Percentiles rank a stretch among this genome's conserved stretches.
phyloP scores from a whole-genome alignment of 1,140 invertebrate species.

The Pseudoatta argentina region DNA sequence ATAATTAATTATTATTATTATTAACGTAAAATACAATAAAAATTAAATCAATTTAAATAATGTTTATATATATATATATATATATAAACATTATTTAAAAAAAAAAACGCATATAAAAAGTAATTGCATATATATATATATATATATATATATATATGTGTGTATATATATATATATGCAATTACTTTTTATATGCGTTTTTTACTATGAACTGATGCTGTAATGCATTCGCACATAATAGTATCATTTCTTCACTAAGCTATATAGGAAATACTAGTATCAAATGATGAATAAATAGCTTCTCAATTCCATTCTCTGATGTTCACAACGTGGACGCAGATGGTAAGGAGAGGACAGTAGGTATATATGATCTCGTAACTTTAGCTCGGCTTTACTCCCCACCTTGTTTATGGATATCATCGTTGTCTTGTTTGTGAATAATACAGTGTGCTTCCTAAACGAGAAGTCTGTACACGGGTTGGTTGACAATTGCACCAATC shows the following conservation, averaged over 20 bases:
- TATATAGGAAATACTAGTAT: constrained; percentile 54
- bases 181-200: neutral
- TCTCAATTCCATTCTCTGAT: constrained; percentile 70
- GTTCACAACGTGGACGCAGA: constrained; percentile 52
- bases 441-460: constrained; percentile 13
- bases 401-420: constrained; percentile 62
- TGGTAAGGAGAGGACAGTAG: constrained; percentile 57
- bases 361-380: constrained; percentile 39
- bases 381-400: constrained; percentile 33
- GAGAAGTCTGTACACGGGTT: constrained; percentile 19
- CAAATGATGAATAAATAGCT: constrained; percentile 67
- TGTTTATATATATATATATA: no score
- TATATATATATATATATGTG: no score
- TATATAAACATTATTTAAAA: no score
- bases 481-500: constrained; percentile 59
- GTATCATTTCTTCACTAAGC: constrained; percentile 47
- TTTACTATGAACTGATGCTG: neutral
- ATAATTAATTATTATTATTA: neutral
- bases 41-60: neutral
- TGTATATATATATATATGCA: no score
- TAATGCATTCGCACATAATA: neutral
- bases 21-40: neutral
- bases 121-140: no score
- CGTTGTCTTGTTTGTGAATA: constrained; percentile 55
- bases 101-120: no score